A percentile compares a stretch with the other conserved stretches of the same genome.
These are phyloP conservation scores for Oncorhynchus gorbuscha DNA, from an alignment of 2,113 vertebrate species.

Conservation along the genomic window DNA sequence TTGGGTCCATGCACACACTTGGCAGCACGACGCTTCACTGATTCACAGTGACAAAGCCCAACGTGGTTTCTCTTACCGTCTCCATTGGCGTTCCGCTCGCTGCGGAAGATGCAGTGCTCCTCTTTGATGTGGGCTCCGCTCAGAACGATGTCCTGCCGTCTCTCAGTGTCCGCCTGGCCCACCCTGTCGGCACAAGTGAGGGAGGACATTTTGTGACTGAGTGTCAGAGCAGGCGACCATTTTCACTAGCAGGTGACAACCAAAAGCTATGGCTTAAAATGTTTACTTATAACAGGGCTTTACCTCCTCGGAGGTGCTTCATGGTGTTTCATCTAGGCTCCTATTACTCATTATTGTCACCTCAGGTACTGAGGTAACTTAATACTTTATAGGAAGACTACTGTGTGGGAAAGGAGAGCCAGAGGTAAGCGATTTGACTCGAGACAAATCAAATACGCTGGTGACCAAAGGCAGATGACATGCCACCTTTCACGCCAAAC, in stretches of 20 bases:
- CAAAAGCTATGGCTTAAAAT: no score
- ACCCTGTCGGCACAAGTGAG: constrained; percentile 77
- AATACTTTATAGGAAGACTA: constrained; percentile 27
- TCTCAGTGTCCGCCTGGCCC: constrained; percentile 91
- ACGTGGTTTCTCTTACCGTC: constrained; percentile 75
- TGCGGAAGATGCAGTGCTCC: constrained; percentile 95
- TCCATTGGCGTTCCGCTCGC: constrained; percentile 85
- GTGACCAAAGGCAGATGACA: constrained; percentile 20
- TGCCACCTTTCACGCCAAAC: background rate
- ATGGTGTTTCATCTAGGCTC: constrained; percentile 18
- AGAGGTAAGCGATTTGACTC: constrained; percentile 4
- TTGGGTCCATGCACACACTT: background rate
- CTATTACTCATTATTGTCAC: constrained; percentile 1
- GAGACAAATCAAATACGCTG: background rate
- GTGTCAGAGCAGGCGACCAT: background rate
- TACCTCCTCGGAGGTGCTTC: constrained; percentile 2
- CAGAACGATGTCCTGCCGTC: constrained; percentile 95
- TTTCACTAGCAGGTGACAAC: constrained; percentile 14
- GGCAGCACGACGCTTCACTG: background rate
- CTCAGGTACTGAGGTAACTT: constrained; percentile 15
- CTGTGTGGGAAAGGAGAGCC: background rate
- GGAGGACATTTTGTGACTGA: constrained; percentile 45
- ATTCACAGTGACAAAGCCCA: background rate
- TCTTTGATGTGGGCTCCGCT: constrained; percentile 97
- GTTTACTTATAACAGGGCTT: no score